Conservation (phyloP, 2,888 invertebrate genomes). For the Cephus spinipes region DNA sequence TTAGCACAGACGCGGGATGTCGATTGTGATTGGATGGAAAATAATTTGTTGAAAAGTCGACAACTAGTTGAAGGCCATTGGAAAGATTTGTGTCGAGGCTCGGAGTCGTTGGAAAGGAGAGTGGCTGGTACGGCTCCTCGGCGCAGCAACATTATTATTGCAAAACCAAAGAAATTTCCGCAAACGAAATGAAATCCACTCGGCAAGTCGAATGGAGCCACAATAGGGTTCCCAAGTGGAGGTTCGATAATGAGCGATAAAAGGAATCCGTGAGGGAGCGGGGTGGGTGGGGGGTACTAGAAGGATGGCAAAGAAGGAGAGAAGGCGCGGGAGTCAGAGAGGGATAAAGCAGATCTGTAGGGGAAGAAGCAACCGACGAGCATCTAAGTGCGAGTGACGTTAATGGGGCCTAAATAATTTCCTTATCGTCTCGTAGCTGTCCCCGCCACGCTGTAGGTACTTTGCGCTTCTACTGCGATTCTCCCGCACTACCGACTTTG, state of each 20-base stretch:
- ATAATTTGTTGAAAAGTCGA: too few species aligned
- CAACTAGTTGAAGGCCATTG: too few species aligned
- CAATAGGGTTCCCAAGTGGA: constrained; percentile 16
- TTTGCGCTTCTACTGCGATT: background rate
- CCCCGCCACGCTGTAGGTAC: constrained; percentile 15
- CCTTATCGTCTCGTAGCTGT: constrained; percentile 45
- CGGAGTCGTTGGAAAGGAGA: too few species aligned
- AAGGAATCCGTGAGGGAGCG: constrained; percentile 31
- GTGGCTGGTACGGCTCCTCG: background rate
- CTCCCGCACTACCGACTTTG: background rate
- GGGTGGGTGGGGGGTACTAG: constrained; percentile 13
- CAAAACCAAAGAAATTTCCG: constrained; percentile 38
- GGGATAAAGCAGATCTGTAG: constrained; percentile 25
- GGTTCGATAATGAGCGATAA: constrained; percentile 51
- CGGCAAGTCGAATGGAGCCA: constrained; percentile 18
- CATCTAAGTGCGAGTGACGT: constrained; percentile 57
- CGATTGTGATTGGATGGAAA: too few species aligned
- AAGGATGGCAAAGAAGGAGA: background rate
- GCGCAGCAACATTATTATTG: constrained; percentile 39
- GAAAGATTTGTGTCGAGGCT: too few species aligned
- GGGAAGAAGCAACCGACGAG: constrained; percentile 27
- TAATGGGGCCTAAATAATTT: constrained; percentile 62
- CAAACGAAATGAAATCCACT: constrained; percentile 48
- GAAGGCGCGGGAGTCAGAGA: background rate
- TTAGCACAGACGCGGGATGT: too few species aligned